Evolutionary conservation across 1,140 invertebrate genomes (phyloP), one percentile per base, ranked within the genome.

Genomic region (Drosophila baimaii): DNA sequence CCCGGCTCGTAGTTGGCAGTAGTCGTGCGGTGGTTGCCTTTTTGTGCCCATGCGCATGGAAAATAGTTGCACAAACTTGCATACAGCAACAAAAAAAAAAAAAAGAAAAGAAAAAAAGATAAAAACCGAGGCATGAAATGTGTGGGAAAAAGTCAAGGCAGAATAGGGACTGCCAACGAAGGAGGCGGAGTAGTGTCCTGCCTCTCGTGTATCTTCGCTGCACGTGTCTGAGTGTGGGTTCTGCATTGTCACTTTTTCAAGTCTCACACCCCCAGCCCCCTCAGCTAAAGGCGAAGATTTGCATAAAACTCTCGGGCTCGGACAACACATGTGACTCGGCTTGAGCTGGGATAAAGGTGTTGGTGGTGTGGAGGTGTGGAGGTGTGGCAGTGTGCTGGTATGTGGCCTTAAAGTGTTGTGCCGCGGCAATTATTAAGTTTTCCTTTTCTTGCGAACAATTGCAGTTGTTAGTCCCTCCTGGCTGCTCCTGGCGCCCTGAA

Each of bases 31-130:
- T 84, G 77, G 84, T 84, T 86, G 83, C 84, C 81, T 81, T 73
- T 79, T 73, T 90, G 77, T 89, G 84, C 84, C 84, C 84, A 89
- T 89, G 84, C 84, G 84, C 84, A 89, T 90, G 84, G 85, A 89
- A 89, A 89, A 89, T 89, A 89, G 85, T 84, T 80, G 80, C 85
- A 89, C 81, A 89, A 90, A 89, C 77, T 85, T 79, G 78, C 70
- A 85, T 68, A 59, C 47, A 72, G 88, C 71, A 68, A 19, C 59
- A 25, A 74, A 52, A 65, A 62, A 57, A 33, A 35, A 19, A 63
- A 62, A 65, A 76, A 35, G 27, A 5, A 27, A 15, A 35, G n/a
- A 54, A 63, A 70, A 58, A 62, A 29, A 56, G 46, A 49, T 39
- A 69, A 49, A 71, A 68, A 78, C 17, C 25, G 47, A 65, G 81